These are phyloP conservation scores for Melieria omissa DNA, from an alignment of 2,888 invertebrate genomes.

Conservation along the genomic window DNA sequence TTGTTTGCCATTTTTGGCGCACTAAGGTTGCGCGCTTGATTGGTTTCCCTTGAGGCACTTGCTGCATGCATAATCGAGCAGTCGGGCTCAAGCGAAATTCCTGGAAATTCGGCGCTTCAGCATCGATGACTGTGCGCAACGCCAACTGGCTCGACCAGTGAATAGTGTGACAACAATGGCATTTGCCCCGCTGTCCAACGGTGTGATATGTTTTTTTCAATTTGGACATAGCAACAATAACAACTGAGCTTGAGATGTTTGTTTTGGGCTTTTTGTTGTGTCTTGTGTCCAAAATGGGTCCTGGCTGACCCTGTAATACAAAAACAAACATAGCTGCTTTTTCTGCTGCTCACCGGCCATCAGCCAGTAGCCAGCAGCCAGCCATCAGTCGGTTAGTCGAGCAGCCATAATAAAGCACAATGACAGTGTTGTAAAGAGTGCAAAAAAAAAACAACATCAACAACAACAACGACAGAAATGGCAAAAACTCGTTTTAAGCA, in stretches of 20 bases:
- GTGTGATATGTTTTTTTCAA: no score
- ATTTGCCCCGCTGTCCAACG: neutral
- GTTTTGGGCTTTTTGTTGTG: neutral
- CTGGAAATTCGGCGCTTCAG: no score
- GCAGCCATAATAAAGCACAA: no score
- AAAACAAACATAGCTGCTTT: neutral
- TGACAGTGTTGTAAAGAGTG: no score
- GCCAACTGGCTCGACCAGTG: no score
- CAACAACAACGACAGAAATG: neutral
- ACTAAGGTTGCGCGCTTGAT: neutral
- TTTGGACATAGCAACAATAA: no score
- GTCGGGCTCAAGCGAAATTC: no score
- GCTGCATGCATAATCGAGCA: neutral
- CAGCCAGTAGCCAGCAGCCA: no score
- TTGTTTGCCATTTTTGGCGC: neutral
- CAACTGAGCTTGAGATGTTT: no score
- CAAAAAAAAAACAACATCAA: neutral
- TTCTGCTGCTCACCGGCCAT: no score
- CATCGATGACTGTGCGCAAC: no score
- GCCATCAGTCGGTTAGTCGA: no score
- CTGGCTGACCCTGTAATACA: constrained; percentile 30
- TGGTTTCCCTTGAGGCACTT: constrained; percentile 28
- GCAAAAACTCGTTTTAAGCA: constrained; percentile 42
- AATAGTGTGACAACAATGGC: neutral
- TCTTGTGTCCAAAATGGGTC: constrained; percentile 29